Percentiles rank a stretch among this genome's conserved stretches.
Conservation (phyloP, 2,888 invertebrate species). For the Thyatira batis region DNA sequence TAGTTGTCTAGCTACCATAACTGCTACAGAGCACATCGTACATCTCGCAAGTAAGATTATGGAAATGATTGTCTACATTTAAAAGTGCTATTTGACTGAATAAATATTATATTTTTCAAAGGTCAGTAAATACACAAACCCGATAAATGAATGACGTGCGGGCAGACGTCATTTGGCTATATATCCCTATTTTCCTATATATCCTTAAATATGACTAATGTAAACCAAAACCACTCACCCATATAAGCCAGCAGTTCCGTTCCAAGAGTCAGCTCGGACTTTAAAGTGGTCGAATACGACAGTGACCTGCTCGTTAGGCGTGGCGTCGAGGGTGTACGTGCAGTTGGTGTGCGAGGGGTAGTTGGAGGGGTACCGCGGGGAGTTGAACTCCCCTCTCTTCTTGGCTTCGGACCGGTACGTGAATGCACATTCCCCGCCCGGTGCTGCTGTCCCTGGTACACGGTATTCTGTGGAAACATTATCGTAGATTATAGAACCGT, state of each 20-base stretch:
- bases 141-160: too few species aligned
- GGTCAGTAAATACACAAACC: too few species aligned
- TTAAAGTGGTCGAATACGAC: slow-evolving; percentile 96
- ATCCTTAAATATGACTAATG: too few species aligned
- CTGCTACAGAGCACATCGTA: too few species aligned
- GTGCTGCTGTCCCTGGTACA: slow-evolving; percentile 96
- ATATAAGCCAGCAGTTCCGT: slow-evolving; percentile 84
- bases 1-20: too few species aligned
- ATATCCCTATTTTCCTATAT: too few species aligned
- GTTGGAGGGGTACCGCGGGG: slow-evolving; percentile 97
- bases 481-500: background rate
- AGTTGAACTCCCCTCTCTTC: slow-evolving; percentile 96
- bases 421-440: slow-evolving; percentile 95
- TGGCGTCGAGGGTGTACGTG: slow-evolving; percentile 94
- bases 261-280: slow-evolving; percentile 90
- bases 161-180: too few species aligned
- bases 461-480: slow-evolving; percentile 87
- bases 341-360: slow-evolving; percentile 98
- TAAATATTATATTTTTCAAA: too few species aligned
- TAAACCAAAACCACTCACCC: slow-evolving; percentile 58
- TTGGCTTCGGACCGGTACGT: slow-evolving; percentile 93
- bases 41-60: too few species aligned
- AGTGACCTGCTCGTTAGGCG: slow-evolving; percentile 94
- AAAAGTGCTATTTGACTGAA: too few species aligned
- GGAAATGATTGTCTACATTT: too few species aligned